Evolutionary conservation across 2,888 invertebrate species (phyloP).

Genomic region (Temnothorax ravouxi): DNA sequence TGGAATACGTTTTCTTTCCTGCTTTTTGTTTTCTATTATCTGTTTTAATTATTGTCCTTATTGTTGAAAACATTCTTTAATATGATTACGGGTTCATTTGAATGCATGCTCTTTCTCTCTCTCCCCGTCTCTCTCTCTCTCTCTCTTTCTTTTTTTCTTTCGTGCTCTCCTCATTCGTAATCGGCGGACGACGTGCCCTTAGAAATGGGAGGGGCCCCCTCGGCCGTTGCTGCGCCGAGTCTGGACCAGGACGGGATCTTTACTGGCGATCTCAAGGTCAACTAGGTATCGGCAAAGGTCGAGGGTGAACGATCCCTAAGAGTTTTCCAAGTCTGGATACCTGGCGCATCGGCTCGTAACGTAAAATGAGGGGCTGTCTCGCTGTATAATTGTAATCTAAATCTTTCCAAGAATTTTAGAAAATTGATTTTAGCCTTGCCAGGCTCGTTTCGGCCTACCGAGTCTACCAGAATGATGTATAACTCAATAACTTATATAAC

Average conservation of each 20-base stretch:
- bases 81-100: not conserved
- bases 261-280: conserved; percentile 71
- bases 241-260: conserved; percentile 62
- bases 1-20: not conserved
- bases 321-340: conserved; percentile 55
- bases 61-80: not conserved
- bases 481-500: not conserved
- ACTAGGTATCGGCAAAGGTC: conserved; percentile 65
- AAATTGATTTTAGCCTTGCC: not conserved
- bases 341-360: conserved; percentile 4
- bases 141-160: not conserved
- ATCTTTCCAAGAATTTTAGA: conserved; percentile 8
- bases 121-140: not conserved
- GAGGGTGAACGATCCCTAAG: conserved; percentile 64
- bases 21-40: not conserved
- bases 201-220: conserved; percentile 5
- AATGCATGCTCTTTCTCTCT: not conserved
- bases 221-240: conserved; percentile 7
- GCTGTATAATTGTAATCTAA: not conserved
- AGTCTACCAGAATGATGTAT: not conserved
- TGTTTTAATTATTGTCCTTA: not conserved
- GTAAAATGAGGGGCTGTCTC: conserved; percentile 5
- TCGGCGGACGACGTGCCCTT: conserved; percentile 36
- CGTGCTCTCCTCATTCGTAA: conserved; percentile 42
- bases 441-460: not conserved